Evolutionary conservation across 2,797 vertebrate genomes (phyloP).

Genomic region (Gallinago solitaria): DNA sequence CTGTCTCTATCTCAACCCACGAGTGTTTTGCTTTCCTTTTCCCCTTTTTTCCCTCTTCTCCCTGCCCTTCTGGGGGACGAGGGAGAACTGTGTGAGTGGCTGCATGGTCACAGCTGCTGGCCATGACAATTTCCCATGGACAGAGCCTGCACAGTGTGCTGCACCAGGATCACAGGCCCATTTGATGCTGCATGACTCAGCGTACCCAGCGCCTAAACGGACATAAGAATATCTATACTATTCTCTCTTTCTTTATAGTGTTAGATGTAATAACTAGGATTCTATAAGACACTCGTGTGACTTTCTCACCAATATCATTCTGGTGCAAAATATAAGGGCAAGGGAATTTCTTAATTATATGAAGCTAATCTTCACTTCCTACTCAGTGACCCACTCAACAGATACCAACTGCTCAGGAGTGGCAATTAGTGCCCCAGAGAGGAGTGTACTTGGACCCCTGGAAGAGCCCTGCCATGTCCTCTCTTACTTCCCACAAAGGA

Average conservation of each 20-base stretch:
- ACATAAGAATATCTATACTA: neutral
- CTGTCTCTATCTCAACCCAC: neutral
- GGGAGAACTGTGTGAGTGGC: neutral
- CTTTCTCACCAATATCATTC: neutral
- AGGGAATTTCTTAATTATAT: neutral
- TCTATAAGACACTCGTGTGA: neutral
- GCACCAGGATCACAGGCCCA: neutral
- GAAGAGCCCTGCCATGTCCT: neutral
- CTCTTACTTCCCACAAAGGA: neutral
- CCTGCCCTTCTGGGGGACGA: too few relatives aligned
- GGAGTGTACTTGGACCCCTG: neutral
- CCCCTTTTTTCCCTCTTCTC: too few relatives aligned
- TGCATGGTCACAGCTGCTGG: neutral
- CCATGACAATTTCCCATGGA: neutral
- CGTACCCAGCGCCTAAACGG: neutral
- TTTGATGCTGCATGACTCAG: rapidly evolving
- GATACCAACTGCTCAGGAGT: neutral
- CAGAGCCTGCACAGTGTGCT: neutral
- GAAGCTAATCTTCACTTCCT: neutral
- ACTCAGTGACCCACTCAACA: neutral
- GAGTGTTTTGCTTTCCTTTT: too few relatives aligned
- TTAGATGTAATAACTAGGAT: neutral
- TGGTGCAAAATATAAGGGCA: neutral
- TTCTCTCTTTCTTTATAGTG: neutral
- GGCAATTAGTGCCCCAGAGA: neutral